A percentile compares a stretch with the other conserved stretches of the same genome.
These are phyloP conservation scores for Cephus pygmeus DNA, from an alignment of 2,888 invertebrate species.

Conservation along the genomic window DNA sequence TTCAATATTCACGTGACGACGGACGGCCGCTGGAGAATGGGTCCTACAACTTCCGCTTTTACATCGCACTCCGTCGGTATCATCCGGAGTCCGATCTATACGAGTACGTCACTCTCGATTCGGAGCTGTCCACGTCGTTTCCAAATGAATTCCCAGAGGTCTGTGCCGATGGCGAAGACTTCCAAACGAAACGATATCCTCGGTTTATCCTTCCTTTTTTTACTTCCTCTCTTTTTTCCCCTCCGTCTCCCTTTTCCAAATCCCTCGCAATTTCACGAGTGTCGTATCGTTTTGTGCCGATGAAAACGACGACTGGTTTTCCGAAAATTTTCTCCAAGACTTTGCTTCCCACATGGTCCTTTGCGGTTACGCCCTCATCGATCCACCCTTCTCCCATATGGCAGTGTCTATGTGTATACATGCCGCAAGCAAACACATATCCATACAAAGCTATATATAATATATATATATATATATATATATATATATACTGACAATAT, in stretches of 20 bases:
- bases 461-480: no score
- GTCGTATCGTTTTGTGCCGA: background rate
- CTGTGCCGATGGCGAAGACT: background rate
- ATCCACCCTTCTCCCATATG: background rate
- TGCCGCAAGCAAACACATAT: background rate
- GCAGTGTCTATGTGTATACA: background rate
- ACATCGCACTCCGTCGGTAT: background rate
- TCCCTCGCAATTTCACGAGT: background rate
- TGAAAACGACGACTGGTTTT: background rate
- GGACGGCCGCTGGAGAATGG: background rate
- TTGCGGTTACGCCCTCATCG: background rate
- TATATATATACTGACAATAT: background rate
- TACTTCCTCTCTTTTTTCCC: background rate
- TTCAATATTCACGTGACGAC: background rate
- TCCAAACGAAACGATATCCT: background rate
- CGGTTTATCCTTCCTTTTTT: background rate
- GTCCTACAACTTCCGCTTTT: background rate
- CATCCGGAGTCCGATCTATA: background rate
- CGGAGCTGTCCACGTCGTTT: background rate
- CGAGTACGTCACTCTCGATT: background rate
- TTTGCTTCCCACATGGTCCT: background rate
- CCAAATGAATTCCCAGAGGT: background rate
- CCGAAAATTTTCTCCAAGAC: background rate
- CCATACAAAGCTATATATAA: background rate
- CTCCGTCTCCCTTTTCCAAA: background rate